Conservation (phyloP, 2,113 vertebrate genomes). For the Tyto alba region DNA sequence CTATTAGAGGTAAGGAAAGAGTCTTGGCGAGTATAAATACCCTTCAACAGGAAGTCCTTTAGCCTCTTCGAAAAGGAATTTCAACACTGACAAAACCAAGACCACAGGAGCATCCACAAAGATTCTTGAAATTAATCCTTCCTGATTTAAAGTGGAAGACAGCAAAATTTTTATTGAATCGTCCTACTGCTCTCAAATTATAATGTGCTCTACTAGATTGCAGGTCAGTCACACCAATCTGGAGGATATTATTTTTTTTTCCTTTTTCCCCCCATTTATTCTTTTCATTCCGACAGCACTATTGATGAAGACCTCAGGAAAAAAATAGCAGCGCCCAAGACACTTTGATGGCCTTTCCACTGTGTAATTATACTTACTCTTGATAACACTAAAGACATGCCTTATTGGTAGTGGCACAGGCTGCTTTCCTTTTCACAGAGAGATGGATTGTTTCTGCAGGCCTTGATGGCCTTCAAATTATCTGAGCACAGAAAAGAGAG, state of each 20-base stretch:
- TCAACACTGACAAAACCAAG: conserved; percentile 20
- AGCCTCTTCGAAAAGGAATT: neutral
- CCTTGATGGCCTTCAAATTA: conserved; percentile 76
- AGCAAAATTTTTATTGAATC: conserved; percentile 63
- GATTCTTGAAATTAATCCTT: conserved; percentile 60
- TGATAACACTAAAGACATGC: conserved; percentile 68
- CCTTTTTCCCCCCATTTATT: neutral
- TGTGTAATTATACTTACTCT: conserved; percentile 72
- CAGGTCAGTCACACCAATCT: conserved; percentile 58
- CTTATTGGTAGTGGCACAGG: conserved; percentile 67
- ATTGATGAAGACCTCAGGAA: conserved; percentile 74
- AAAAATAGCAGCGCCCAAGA: conserved; percentile 59
- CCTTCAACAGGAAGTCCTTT: neutral
- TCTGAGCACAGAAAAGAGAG: conserved; percentile 72
- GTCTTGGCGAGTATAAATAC: neutral
- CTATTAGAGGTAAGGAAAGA: neutral
- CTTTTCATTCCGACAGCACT: conserved; percentile 57
- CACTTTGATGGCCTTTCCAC: conserved; percentile 67
- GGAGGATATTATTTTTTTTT: conserved; percentile 43
- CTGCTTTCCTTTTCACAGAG: conserved; percentile 67
- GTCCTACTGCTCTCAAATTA: conserved; percentile 55
- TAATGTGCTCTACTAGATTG: conserved; percentile 60
- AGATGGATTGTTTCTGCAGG: conserved; percentile 74
- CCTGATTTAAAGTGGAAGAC: conserved; percentile 63
- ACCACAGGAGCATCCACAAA: neutral